Conservation (phyloP, 2,113 vertebrate species). For the Rhipidura dahli region DNA sequence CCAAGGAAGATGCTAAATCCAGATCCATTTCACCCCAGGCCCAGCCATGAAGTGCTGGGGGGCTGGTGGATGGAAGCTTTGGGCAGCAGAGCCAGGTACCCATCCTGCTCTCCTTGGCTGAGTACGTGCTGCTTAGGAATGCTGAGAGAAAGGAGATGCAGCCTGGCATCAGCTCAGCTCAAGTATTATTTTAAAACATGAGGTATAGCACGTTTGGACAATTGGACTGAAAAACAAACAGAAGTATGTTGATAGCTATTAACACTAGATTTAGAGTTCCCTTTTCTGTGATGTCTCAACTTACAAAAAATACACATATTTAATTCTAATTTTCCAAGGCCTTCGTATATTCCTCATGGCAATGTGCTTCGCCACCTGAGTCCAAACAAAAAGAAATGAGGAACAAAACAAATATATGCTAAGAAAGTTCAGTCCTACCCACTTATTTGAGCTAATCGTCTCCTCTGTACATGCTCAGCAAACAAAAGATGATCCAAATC, state of each 20-base stretch:
- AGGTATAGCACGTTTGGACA: constrained; percentile 24
- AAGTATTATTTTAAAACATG: constrained; percentile 25
- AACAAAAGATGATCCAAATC: constrained; percentile 36
- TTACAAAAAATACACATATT: constrained; percentile 60
- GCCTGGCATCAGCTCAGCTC: constrained; percentile 20
- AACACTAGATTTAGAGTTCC: constrained; percentile 51
- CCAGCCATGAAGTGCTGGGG: not conserved
- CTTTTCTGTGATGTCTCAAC: constrained; percentile 46
- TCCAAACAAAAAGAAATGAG: constrained; percentile 39
- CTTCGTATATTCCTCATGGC: not conserved
- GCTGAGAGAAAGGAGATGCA: not conserved
- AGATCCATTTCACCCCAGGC: not conserved
- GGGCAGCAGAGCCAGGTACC: not conserved
- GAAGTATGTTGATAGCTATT: constrained; percentile 53
- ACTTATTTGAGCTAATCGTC: constrained; percentile 32
- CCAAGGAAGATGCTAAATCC: not conserved
- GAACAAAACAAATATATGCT: constrained; percentile 24
- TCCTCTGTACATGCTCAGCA: constrained; percentile 14
- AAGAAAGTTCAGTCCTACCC: constrained; percentile 15
- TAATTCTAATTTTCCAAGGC: constrained; percentile 58
- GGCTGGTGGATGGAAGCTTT: not conserved
- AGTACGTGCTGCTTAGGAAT: not conserved
- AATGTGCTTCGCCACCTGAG: constrained; percentile 3
- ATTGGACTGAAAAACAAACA: constrained; percentile 69
- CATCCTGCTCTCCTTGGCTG: not conserved